Evolutionary conservation across 2,888 invertebrate species (phyloP).

Genomic region (Orchesellides sinensis): DNA sequence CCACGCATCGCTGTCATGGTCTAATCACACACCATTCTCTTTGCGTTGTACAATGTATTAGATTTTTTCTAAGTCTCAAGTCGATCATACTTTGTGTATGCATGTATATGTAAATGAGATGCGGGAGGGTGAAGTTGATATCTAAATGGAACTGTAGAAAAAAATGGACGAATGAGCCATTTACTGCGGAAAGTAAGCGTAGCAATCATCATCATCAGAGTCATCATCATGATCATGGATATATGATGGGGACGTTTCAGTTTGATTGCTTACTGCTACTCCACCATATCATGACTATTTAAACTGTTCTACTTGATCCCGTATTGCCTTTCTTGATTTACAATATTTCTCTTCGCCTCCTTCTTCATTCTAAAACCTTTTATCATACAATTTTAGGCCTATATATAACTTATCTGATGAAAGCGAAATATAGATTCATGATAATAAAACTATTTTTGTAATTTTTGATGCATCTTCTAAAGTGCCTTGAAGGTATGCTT

Average conservation of each 20-base stretch:
- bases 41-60: constrained; percentile 41
- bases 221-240: constrained; percentile 17
- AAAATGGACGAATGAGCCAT: constrained; percentile 63
- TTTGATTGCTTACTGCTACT: constrained; percentile 46
- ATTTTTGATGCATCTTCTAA: constrained; percentile 32
- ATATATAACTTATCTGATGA: constrained; percentile 44
- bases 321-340: constrained; percentile 32
- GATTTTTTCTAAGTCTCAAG: constrained; percentile 16
- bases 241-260: constrained; percentile 48
- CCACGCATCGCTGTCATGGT: constrained; percentile 47
- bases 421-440: constrained; percentile 55
- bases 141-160: constrained; percentile 51
- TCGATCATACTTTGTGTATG: neutral
- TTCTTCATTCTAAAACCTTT: constrained; percentile 34
- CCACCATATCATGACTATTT: constrained; percentile 35
- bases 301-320: constrained; percentile 13
- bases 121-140: constrained; percentile 49
- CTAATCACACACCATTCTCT: constrained; percentile 37
- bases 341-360: constrained; percentile 11
- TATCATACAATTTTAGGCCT: constrained; percentile 48
- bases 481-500: constrained; percentile 41
- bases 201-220: constrained; percentile 37
- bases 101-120: constrained; percentile 70
- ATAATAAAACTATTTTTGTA: constrained; percentile 48
- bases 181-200: constrained; percentile 52